These are phyloP conservation scores for Strix uralensis DNA, from an alignment of 2,113 vertebrate genomes.

Conservation along the genomic window DNA sequence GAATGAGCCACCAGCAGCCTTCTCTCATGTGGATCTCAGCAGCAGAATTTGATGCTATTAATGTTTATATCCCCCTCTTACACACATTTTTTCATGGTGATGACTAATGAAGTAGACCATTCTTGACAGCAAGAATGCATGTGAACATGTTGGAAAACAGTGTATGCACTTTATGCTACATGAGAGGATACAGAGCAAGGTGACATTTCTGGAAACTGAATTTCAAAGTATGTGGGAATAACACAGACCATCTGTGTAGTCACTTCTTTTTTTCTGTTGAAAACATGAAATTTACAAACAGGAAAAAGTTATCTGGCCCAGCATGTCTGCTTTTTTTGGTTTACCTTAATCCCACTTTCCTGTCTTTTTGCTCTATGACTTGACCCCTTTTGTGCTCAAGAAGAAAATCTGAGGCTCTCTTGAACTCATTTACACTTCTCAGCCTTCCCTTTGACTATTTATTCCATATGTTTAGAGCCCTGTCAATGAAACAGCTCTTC, in stretches of 20 bases:
- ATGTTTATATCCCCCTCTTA: neutral
- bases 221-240: conserved; percentile 55
- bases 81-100: neutral
- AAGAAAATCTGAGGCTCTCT: neutral
- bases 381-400: neutral
- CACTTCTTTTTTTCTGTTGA: neutral
- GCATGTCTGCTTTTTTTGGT: neutral
- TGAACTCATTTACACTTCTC: neutral
- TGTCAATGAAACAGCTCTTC: neutral
- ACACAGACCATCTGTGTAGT: conserved; percentile 48
- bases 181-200: conserved; percentile 18
- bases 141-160: neutral
- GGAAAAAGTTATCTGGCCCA: neutral
- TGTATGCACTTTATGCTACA: neutral
- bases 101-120: neutral
- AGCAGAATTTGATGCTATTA: neutral
- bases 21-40: neutral
- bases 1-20: neutral
- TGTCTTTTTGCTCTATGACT: neutral
- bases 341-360: conserved; percentile 20
- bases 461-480: neutral
- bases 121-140: conserved; percentile 11
- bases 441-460: neutral
- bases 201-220: conserved; percentile 40
- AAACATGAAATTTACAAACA: conserved; percentile 42